Evolutionary conservation across 2,113 vertebrate species (phyloP).

Genomic region (Saguinus imperator): DNA sequence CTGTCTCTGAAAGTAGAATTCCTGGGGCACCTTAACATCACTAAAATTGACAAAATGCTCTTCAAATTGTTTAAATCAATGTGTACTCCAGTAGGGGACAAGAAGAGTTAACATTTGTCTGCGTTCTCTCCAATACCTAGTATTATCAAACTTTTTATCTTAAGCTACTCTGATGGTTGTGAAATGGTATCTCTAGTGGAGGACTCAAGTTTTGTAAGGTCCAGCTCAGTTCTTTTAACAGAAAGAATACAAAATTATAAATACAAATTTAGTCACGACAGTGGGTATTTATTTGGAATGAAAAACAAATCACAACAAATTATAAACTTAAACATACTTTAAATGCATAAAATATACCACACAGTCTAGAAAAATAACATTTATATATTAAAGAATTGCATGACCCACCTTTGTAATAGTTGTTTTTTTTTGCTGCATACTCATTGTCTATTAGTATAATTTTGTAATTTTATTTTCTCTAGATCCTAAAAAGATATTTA

Average conservation of each 20-base stretch:
- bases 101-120: not conserved
- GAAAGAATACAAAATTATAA: not conserved
- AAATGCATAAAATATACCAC: not conserved
- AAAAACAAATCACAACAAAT: not conserved
- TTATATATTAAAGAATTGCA: not conserved
- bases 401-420: not conserved
- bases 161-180: not conserved
- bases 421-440: not conserved
- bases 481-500: not conserved
- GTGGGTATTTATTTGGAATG: not conserved
- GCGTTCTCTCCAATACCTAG: not conserved
- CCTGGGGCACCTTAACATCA: not conserved
- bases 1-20: not conserved
- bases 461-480: slow-evolving; percentile 10
- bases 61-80: not conserved
- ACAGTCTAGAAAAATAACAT: not conserved
- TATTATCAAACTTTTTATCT: not conserved
- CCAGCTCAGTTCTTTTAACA: not conserved
- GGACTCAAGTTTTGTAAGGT: not conserved
- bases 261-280: not conserved
- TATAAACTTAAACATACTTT: not conserved
- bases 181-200: not conserved
- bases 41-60: not conserved
- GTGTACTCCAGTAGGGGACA: not conserved
- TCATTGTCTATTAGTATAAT: not conserved